These are phyloP conservation scores for Hydropsyche tenuis DNA, from an alignment of 1,140 invertebrate species.

Conservation along the genomic window DNA sequence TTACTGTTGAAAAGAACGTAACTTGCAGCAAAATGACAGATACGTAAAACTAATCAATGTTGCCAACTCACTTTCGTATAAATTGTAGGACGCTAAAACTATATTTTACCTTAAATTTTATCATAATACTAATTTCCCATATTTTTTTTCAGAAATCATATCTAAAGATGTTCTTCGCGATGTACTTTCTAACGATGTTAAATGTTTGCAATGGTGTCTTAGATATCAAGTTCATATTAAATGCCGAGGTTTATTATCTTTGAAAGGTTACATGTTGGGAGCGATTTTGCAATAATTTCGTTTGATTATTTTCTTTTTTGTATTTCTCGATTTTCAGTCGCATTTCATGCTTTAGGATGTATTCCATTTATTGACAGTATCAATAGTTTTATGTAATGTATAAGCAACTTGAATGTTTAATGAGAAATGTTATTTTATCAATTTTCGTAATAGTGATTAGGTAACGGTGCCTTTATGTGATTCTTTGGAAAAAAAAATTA, in stretches of 20 bases:
- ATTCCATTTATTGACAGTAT: no score
- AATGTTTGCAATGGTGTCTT: conserved; percentile 72
- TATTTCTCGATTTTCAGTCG: no score
- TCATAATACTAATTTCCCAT: conserved; percentile 7
- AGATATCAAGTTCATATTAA: conserved; percentile 88
- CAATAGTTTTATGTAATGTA: no score
- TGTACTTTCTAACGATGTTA: conserved; percentile 18
- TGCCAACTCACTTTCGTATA: no score
- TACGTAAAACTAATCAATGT: no score
- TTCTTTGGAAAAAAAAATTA: background rate
- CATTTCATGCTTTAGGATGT: no score
- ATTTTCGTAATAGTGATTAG: background rate
- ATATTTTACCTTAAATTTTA: background rate
- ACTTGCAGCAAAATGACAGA: no score
- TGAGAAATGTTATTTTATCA: no score
- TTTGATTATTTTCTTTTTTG: no score
- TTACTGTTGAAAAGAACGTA: no score
- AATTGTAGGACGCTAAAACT: no score
- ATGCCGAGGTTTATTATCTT: conserved; percentile 85
- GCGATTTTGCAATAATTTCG: conserved; percentile 23
- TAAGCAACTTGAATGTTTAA: no score
- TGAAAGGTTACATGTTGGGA: conserved; percentile 74
- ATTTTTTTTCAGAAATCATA: conserved; percentile 48
- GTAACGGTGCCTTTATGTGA: conserved; percentile 9
- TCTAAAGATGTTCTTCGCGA: conserved; percentile 32